Percentiles rank a stretch among this genome's conserved stretches.
phyloP scores from a whole-genome alignment of 1,140 invertebrate species.

The Bombus waltoni region DNA sequence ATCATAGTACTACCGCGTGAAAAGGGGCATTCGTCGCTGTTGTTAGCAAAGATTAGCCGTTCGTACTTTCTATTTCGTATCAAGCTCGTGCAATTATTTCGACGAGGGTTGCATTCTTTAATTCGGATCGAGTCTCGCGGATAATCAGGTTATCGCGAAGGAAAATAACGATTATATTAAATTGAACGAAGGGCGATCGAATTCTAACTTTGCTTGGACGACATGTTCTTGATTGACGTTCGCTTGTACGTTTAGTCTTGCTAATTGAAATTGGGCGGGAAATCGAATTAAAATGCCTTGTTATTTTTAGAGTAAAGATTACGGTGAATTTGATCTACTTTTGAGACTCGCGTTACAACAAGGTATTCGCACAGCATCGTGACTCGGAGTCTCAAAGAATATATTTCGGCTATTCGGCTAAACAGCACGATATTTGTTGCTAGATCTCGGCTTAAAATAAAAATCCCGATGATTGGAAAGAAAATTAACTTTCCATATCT shows the following conservation, averaged over 20 bases:
- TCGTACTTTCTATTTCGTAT: neutral
- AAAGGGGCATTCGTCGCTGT: conserved; percentile 14
- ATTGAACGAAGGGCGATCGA: neutral
- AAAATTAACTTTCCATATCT: no score
- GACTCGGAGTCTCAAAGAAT: no score
- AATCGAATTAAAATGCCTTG: no score
- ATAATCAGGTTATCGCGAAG: neutral
- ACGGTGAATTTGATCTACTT: no score
- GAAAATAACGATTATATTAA: neutral
- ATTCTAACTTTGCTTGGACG: neutral
- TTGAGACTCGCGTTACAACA: no score
- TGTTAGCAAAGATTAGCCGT: neutral
- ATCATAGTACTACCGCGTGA: neutral
- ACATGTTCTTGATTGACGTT: neutral
- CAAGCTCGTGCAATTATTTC: conserved; percentile 8
- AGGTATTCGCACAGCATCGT: no score
- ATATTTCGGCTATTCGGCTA: no score
- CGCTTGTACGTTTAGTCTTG: neutral
- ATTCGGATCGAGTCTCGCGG: neutral
- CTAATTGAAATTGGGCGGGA: neutral
- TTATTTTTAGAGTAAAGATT: neutral
- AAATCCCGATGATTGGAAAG: no score
- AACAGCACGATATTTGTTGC: no score
- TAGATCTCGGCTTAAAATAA: no score
- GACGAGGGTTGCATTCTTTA: neutral